These are phyloP conservation scores for Epicauta chinensis DNA, from an alignment of 1,140 invertebrate genomes.

Conservation along the genomic window DNA sequence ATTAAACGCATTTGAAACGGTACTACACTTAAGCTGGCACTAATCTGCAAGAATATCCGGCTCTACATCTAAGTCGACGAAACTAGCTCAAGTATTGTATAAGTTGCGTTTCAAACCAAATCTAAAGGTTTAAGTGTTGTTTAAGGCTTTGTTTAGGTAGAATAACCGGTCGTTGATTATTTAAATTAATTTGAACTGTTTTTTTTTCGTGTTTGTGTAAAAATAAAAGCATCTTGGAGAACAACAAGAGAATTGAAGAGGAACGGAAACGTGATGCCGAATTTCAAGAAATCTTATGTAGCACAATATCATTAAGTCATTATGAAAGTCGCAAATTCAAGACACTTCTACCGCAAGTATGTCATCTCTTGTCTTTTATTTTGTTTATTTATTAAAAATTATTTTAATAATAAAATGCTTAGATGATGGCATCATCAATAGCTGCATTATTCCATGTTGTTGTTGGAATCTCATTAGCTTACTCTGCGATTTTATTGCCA, in stretches of 20 bases:
- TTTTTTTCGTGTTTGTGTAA: too few species aligned
- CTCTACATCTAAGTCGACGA: too few species aligned
- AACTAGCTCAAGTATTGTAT: too few species aligned
- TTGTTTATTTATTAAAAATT: slow-evolving; percentile 40
- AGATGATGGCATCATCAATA: slow-evolving; percentile 46
- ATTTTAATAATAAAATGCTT: background rate
- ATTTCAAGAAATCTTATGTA: slow-evolving; percentile 30
- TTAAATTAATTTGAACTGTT: too few species aligned
- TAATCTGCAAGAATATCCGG: too few species aligned
- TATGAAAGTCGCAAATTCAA: slow-evolving; percentile 27
- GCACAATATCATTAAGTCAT: slow-evolving; percentile 26
- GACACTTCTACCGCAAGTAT: slow-evolving; percentile 28
- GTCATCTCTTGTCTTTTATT: slow-evolving; percentile 46
- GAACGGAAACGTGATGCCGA: slow-evolving; percentile 23
- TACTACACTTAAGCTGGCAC: too few species aligned
- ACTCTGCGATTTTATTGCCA: slow-evolving; percentile 49
- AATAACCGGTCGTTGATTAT: too few species aligned
- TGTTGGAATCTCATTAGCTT: slow-evolving; percentile 50
- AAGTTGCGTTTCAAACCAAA: too few species aligned
- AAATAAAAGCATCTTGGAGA: slow-evolving; percentile 16
- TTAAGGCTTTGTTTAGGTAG: too few species aligned
- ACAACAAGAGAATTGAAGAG: slow-evolving; percentile 9
- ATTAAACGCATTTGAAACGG: too few species aligned
- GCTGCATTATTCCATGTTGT: slow-evolving; percentile 49
- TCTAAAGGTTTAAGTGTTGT: too few species aligned